Conservation (phyloP, 2,797 vertebrate species). For the Falco biarmicus region DNA sequence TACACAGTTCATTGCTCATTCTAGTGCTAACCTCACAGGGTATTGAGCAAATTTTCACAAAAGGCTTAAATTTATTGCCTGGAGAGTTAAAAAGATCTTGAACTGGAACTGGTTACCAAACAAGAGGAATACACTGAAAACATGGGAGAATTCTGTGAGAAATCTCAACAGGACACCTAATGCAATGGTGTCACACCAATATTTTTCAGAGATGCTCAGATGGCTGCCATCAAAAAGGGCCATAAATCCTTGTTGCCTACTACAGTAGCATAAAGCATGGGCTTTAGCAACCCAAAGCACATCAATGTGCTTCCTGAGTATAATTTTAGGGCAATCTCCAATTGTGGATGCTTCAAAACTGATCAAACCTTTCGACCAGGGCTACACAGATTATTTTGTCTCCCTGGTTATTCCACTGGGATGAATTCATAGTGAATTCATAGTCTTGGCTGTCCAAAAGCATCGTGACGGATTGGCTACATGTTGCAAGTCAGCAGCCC, state of each 20-base stretch:
- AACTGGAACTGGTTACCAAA: not conserved
- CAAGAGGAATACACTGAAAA: not conserved
- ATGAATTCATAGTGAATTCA: not conserved
- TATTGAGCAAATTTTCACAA: not conserved
- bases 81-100: not conserved
- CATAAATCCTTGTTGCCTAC: not conserved
- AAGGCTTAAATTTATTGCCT: not conserved
- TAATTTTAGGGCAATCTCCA: not conserved
- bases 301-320: not conserved
- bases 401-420: not conserved
- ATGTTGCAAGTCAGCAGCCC: not conserved
- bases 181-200: not conserved
- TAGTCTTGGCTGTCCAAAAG: not conserved
- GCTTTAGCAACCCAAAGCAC: not conserved
- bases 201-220: not conserved
- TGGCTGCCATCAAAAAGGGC: not conserved
- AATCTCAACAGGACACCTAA: not conserved
- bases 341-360: not conserved
- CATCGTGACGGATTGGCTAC: not conserved
- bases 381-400: not conserved
- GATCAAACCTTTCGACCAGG: not conserved
- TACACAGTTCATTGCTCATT: not conserved
- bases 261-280: not conserved
- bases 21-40: not conserved
- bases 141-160: not conserved